Base-by-base conservation (phyloP, 1,140 invertebrate species). In the Archegozetes longisetosus region DNA sequence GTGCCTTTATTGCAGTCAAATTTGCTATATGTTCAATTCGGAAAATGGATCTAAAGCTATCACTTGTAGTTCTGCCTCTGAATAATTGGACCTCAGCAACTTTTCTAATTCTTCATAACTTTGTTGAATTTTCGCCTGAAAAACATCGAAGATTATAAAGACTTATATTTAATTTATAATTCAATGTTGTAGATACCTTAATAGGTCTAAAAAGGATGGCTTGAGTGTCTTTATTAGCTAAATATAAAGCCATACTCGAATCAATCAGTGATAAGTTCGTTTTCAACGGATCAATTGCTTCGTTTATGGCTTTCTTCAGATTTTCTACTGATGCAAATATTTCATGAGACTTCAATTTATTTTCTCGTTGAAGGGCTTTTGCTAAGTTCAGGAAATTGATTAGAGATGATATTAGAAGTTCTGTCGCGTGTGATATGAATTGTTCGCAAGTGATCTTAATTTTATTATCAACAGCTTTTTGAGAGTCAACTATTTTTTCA, bases 191-290 rank as follows among this genome's bases (percentile, higher is more conserved):
- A 72, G 73, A 72, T 72, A 86, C 84, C 69, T 87, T 85, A 29
- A 96, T 86, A 4, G 91, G 92, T 58, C 89, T 79, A 67, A 95
- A 94, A 1, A 97, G 76, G 69, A 96, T 95, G 66, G 88, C 89
- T 71, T 97, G 91, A 0, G 93, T 97, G 73, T 96, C 92, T 64
- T 83, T 81, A 75, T 96, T 97, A n/a, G 91, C 86, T 20, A 97
- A 74, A 73, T 97, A 97, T 0, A 97, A 76, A 65, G 89, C 83
- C 88, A 97, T 91, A 4, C 84, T 85, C 1, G 83, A 78, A 66
- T 93, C 87, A 2, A 96, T 73, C 2, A 76, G 76, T 0, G 87
- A 82, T 25, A 94, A 74, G 64, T 85, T 83, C 1, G 80, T 76
- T 72, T 89, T 89, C 25, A 94, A 83, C 46, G 80, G 74, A 50